Evolutionary conservation across 2,113 vertebrate species (phyloP), one percentile per base, ranked within the genome.

Genomic region (Megaptera novaeangliae): DNA sequence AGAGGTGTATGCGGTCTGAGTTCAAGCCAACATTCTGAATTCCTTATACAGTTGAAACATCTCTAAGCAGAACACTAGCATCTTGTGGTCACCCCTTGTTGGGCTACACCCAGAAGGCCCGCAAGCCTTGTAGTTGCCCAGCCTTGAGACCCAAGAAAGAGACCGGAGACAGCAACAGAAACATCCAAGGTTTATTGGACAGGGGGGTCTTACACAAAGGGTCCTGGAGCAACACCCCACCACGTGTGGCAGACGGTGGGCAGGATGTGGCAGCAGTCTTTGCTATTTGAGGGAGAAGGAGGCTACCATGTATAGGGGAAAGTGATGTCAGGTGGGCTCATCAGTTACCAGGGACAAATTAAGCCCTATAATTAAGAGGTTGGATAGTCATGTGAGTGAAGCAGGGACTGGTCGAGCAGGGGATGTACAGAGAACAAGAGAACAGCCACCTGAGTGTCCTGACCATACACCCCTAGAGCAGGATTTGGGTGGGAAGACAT

Each of bases 1-100:
- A 93, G 68, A 41, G 15, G 20, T 20, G 90, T 97, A 91, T 75
- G 81, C 23, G 84, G 23, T 75, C 3, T 0, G 88, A 81, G 29
- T 96, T 95, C 68, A 97, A 94, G 93, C 81, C 86, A 90, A 95
- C 34, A 0, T 84, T 80, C 77, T 95, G 66, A 36, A 44, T 29
- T 52, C 52, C 88, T 97, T 97, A 77, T 29, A 78, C 12, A 88
- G 8, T 23, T 88, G 95, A 98, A 98, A 96, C 85, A 72, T 41
- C 91, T 46, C 41, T 74, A n/a, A 80, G 23, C 44, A 92, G 61
- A 66, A 46, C 69, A 34, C 10, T 23, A 46, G 49, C 5, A 18
- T 59, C 31, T 68, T 0, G 1, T 13, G 6, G 7, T 88, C n/a
- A 57, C n/a, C n/a, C 34, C 77, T 80, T 57, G 34, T 80, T 25